Conservation (phyloP, 2,797 vertebrate species). For the Neomorphus geoffroyi region DNA sequence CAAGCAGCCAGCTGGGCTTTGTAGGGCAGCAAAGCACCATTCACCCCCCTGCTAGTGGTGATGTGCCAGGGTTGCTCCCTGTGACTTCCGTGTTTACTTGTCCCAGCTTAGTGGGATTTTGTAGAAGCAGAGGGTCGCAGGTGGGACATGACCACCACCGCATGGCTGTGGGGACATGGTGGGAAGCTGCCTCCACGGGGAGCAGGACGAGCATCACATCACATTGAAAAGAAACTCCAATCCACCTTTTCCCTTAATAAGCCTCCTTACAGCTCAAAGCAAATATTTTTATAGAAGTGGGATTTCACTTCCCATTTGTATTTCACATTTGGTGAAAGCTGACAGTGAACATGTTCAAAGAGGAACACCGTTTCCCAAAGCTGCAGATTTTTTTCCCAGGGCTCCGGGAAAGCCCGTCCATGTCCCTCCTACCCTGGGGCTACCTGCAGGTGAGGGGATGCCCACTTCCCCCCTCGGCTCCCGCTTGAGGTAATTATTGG, state of each 20-base stretch:
- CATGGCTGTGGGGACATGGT: not conserved
- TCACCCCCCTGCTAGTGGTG: fast-evolving
- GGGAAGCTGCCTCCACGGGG: not conserved
- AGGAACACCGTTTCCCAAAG: not conserved
- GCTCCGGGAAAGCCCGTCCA: not conserved
- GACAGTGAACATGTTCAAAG: not conserved
- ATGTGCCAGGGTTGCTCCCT: fast-evolving
- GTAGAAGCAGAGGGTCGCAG: not conserved
- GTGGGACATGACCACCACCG: not conserved
- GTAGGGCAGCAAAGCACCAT: fast-evolving
- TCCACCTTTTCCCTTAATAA: not conserved
- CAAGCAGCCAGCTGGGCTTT: not conserved
- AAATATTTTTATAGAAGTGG: not conserved
- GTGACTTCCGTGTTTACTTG: fast-evolving
- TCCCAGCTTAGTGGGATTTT: fast-evolving
- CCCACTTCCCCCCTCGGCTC: not conserved
- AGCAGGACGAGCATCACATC: fast-evolving
- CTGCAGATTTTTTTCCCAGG: not conserved
- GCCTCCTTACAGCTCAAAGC: not conserved
- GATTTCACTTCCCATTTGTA: constrained; percentile 59
- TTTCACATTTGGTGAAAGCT: not conserved
- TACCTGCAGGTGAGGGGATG: not conserved
- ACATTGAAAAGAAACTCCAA: not conserved
- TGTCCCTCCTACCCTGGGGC: not conserved
- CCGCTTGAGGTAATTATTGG: fast-evolving